Conservation (phyloP, 2,797 vertebrate genomes). For the Lophius americanus region DNA sequence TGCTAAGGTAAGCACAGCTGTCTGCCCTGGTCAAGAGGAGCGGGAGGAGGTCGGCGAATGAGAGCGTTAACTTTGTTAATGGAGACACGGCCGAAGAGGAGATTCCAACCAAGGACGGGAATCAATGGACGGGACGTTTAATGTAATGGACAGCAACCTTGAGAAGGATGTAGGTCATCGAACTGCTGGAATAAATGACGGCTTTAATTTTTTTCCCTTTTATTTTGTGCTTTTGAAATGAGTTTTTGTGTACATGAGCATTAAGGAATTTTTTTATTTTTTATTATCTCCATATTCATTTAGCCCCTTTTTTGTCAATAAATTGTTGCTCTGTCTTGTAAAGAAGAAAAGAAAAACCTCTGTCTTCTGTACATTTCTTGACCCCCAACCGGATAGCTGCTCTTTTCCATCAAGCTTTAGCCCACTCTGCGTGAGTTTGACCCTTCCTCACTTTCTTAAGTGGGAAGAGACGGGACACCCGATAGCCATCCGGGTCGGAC, state of each 20-base stretch:
- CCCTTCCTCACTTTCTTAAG: constrained; percentile 59
- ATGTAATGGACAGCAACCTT: constrained; percentile 80
- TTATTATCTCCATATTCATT: too few species aligned
- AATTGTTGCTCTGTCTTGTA: background rate
- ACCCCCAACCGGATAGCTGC: constrained; percentile 55
- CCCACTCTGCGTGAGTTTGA: constrained; percentile 34
- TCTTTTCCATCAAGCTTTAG: constrained; percentile 43
- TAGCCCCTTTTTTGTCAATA: too few species aligned
- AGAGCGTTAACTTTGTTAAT: constrained; percentile 82
- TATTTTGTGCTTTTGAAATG: background rate
- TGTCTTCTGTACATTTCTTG: background rate
- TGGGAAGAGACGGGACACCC: constrained; percentile 58
- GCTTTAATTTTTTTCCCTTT: background rate
- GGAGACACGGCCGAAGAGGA: constrained; percentile 68
- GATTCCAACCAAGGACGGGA: constrained; percentile 73
- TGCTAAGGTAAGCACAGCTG: constrained; percentile 84
- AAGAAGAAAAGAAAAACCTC: background rate
- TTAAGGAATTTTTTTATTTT: too few species aligned
- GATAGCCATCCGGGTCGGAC: constrained; percentile 57
- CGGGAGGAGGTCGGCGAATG: constrained; percentile 65
- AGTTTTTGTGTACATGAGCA: too few species aligned
- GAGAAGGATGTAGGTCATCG: constrained; percentile 59
- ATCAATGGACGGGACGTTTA: constrained; percentile 73
- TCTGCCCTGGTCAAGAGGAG: constrained; percentile 67
- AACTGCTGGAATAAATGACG: background rate